Base-by-base conservation (phyloP, 2,797 vertebrate species). In the Brachyalestes nurse region DNA sequence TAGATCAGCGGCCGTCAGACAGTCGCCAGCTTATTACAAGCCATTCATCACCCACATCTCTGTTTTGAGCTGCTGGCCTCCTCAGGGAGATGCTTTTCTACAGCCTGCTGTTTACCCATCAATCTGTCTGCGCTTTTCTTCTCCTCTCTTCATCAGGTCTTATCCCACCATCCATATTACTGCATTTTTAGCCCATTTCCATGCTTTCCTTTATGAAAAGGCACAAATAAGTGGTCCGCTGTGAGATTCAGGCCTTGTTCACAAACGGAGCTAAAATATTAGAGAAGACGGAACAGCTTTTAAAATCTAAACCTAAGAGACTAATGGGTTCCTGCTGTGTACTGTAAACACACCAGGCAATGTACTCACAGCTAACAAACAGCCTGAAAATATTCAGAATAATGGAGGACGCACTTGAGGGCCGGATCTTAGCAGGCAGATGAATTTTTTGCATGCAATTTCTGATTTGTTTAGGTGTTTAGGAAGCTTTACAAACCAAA, bases 1-100 rank as follows among this genome's bases (percentile, higher is more conserved):
- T 91, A 90, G 85, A 87, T 90, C 90, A 91, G 84, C 14, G 19
- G 81, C 21, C 86, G 87, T 89, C 85, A 90, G 84, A 87, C 91
- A 88, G 88, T 92, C 42, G 81, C 86, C 82, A 78, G 86, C 89
- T 92, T 92, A 92, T 93, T 92, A 90, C 82, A 61, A 88, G 84
- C 79, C 90, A 91, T 92, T 93, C 89, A 91, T 93, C 92, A 92
- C 84, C 86, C 61, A 83, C 10, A n/a, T 82, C 86, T 72, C 77
- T 72, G 75, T 81, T 84, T 73, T 88, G 80, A 84, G 87, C 87
- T 81, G 82, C 9, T 14, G 79, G 82, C 84, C 83, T 84, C 72
- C 88, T 86, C 74, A 65, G 86, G 85, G 86, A 85, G 45, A 14
- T 75, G 57, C 82, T 78, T 85, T 88, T 88, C 89, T 75, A 85